These are phyloP conservation scores for Chelon auratus DNA, from an alignment of 2,797 vertebrate species.

Conservation along the genomic window DNA sequence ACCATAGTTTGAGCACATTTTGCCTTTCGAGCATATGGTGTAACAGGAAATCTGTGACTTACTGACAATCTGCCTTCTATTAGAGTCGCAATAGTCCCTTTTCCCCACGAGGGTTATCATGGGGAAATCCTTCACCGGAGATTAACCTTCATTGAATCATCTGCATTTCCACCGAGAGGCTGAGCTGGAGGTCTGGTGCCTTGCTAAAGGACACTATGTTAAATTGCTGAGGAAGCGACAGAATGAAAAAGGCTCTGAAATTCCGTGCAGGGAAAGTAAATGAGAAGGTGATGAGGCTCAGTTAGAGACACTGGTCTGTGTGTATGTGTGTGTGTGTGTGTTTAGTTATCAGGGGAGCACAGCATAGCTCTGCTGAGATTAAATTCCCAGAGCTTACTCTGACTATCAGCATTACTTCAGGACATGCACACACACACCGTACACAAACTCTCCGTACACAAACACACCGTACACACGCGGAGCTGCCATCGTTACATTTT, in stretches of 20 bases:
- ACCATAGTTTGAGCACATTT: background rate
- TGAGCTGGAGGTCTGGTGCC: slow-evolving; percentile 35
- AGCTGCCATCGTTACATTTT: slow-evolving; percentile 70
- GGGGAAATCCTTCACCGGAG: background rate
- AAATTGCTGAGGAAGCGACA: slow-evolving; percentile 18
- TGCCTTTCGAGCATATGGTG: background rate
- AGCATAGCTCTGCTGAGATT: slow-evolving; percentile 80
- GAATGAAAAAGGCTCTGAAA: slow-evolving; percentile 13
- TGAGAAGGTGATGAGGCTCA: slow-evolving; percentile 53
- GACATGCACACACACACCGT: slow-evolving; percentile 57
- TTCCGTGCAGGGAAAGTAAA: slow-evolving; percentile 51
- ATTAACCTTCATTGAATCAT: slow-evolving; percentile 24
- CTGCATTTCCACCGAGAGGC: slow-evolving; percentile 9
- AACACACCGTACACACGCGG: slow-evolving; percentile 37
- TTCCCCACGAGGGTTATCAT: background rate
- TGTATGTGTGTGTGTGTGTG: slow-evolving; percentile 54
- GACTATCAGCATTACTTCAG: slow-evolving; percentile 81
- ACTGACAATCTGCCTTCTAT: background rate
- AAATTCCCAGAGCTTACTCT: slow-evolving; percentile 80
- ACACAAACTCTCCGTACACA: slow-evolving; percentile 41
- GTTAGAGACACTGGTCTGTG: slow-evolving; percentile 47
- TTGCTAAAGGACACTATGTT: slow-evolving; percentile 51
- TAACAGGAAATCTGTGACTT: slow-evolving; percentile 14
- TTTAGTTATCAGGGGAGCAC: slow-evolving; percentile 79
- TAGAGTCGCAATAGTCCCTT: background rate